Conservation (phyloP, 2,797 vertebrate genomes). For the Macropodus opercularis region DNA sequence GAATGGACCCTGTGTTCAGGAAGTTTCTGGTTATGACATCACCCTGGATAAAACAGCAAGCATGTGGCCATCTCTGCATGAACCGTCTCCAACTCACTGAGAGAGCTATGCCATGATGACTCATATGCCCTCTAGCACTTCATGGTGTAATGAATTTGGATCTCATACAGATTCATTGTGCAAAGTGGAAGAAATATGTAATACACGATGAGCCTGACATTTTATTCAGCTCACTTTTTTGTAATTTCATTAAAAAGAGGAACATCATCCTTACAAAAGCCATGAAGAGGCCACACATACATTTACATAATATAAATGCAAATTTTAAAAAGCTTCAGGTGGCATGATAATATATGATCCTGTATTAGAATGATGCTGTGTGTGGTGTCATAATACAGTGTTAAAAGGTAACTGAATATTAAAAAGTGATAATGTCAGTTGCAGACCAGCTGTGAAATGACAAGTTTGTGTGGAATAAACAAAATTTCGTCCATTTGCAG, state of each 20-base stretch:
- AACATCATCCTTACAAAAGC: constrained; percentile 20
- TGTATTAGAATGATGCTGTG: too few species aligned
- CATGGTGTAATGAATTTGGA: constrained; percentile 67
- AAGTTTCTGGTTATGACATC: constrained; percentile 81
- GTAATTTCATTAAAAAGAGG: not conserved
- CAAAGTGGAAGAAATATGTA: constrained; percentile 59
- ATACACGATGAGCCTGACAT: constrained; percentile 58
- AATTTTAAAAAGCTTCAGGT: not conserved
- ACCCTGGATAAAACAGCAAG: constrained; percentile 56
- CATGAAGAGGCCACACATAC: not conserved
- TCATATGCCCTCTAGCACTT: constrained; percentile 73
- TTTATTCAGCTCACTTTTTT: constrained; percentile 48
- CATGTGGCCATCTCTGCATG: constrained; percentile 57
- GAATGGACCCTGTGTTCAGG: constrained; percentile 84
- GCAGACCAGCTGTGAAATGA: constrained; percentile 34
- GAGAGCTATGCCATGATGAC: constrained; percentile 70
- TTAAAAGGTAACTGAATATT: not conserved
- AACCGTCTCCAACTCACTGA: constrained; percentile 48
- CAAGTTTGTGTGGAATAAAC: constrained; percentile 66
- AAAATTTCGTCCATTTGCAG: constrained; percentile 56
- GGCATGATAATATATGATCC: too few species aligned
- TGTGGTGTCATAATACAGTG: not conserved
- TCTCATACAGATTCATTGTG: constrained; percentile 42
- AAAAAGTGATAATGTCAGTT: constrained; percentile 6
- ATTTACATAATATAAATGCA: too few species aligned